Base-by-base conservation (phyloP, 2,888 invertebrate genomes). In the Pyrrhosoma nymphula region DNA sequence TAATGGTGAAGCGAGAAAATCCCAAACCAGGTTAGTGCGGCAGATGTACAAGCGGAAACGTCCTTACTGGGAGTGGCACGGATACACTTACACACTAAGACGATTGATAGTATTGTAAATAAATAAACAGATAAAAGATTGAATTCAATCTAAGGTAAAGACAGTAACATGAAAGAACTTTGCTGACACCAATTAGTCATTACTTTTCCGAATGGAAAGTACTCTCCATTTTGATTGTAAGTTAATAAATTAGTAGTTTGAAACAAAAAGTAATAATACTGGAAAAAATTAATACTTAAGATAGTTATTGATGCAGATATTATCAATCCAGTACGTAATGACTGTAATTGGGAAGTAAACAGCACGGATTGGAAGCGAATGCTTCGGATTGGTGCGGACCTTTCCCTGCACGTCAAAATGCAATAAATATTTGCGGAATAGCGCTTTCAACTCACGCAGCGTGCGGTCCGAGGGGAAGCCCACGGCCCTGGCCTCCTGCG, bases 401-500 rank as follows among this genome's bases (percentile, higher is more conserved):
- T n/a, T n/a, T n/a, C n/a, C n/a, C n/a, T n/a, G n/a, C n/a, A n/a
- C n/a, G n/a, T n/a, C n/a, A n/a, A n/a, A 16, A 56, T 8, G 56
- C 56, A 12, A 56, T 56, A 56, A 56, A 12, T 56, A 8, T 16
- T 16, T 16, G 56, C 8, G 16, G 56, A 56, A n/a, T 8, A 56
- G 56, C 56, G 8, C 56, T 56, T 16, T 56, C 56, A 23, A 93
- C 93, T 93, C 69, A 93, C 93, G 93, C 18, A 93, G 69, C 10
- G 69, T 69, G 47, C 93, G 93, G 39, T 69, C 93, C 16, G 93
- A 75, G 2, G 93, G 93, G 23, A 93, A 93, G 26, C 93, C 75
- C 4, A 91, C 63, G 8, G 26, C 91, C 63, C 96, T 96, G 96
- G 96, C 95, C 96, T 96, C 95, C 96, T 96, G 95, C 96, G 96